Conservation (phyloP, 2,797 vertebrate genomes). For the Cossypha heuglini region DNA sequence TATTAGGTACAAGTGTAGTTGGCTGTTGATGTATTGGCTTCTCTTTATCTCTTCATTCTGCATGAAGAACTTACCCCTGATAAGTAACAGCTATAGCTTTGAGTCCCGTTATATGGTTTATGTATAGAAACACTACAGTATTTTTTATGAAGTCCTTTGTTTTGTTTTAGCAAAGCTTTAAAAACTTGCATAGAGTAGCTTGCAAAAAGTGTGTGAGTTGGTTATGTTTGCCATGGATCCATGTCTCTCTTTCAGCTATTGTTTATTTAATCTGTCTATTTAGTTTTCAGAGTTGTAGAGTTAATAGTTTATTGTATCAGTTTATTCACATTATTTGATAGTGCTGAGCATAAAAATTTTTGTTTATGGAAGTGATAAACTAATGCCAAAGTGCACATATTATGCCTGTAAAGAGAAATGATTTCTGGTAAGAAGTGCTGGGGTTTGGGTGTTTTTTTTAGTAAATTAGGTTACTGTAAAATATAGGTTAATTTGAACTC, state of each 20-base stretch:
- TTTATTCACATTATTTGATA: not conserved
- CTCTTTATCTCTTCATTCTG: not conserved
- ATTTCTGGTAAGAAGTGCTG: not conserved
- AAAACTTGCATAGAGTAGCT: not conserved
- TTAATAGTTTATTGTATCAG: not conserved
- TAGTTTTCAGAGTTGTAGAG: not conserved
- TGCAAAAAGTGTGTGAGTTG: not conserved
- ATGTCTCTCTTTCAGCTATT: not conserved
- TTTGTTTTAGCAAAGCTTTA: not conserved
- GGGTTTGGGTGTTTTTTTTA: not conserved
- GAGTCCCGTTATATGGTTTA: not conserved
- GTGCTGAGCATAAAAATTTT: not conserved
- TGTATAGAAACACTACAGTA: not conserved
- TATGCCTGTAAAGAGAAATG: not conserved
- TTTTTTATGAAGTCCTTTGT: not conserved
- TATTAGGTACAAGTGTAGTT: not conserved
- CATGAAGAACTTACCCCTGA: not conserved
- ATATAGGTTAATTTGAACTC: not conserved
- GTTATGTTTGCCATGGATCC: not conserved
- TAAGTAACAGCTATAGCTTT: not conserved
- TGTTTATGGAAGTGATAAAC: not conserved
- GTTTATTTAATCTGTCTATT: not conserved
- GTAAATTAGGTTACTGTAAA: not conserved
- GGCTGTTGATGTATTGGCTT: not conserved
- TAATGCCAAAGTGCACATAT: not conserved